Evolutionary conservation across 2,888 invertebrate genomes (phyloP).

Genomic region (Drosophila kambysellisi): DNA sequence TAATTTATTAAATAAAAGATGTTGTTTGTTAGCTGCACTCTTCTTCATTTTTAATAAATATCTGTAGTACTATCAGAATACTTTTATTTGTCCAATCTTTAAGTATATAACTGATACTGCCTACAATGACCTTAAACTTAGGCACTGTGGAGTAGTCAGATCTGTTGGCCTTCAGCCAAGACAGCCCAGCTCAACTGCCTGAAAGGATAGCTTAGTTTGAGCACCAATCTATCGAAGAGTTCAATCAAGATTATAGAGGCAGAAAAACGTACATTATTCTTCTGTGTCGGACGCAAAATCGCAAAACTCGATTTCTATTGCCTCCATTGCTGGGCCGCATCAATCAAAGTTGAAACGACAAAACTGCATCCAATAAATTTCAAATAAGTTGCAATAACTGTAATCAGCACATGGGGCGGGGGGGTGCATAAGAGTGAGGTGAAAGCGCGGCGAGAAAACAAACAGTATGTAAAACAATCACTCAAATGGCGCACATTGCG

Average conservation of each 20-base stretch:
- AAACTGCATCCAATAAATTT: conserved; percentile 72
- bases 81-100: background rate
- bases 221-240: background rate
- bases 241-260: conserved; percentile 8
- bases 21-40: background rate
- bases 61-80: background rate
- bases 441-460: conserved; percentile 26
- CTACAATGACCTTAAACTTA: background rate
- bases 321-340: conserved; percentile 38
- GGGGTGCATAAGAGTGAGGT: background rate
- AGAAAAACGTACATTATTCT: conserved; percentile 17
- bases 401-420: conserved; percentile 66
- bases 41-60: background rate
- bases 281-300: conserved; percentile 25
- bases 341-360: conserved; percentile 67
- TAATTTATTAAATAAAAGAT: background rate
- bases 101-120: background rate
- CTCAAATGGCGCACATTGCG: conserved; percentile 69
- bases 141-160: background rate
- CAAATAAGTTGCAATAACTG: conserved; percentile 78
- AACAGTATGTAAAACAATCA: conserved; percentile 76
- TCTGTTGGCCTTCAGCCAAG: background rate
- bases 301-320: conserved; percentile 45
- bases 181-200: background rate
- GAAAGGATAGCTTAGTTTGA: background rate